Evolutionary conservation across 1,140 invertebrate species (phyloP).

Genomic region (Zophobas morio): DNA sequence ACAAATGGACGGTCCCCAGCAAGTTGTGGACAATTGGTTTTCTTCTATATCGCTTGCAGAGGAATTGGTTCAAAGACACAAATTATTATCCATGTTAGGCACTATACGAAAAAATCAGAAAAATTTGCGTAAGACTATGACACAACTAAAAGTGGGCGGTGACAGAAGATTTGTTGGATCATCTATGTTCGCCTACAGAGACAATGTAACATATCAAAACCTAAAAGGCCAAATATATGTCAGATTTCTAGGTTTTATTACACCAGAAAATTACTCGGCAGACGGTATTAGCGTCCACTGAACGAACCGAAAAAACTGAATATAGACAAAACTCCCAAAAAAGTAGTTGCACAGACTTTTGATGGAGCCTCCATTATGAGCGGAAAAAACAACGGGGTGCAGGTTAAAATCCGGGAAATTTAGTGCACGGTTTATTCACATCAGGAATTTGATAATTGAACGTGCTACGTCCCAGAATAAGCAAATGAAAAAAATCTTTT

Average conservation of each 20-base stretch:
- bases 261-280: background rate
- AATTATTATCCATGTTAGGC: constrained; percentile 61
- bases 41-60: constrained; percentile 52
- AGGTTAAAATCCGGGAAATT: constrained; percentile 1
- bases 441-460: constrained; percentile 52
- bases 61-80: constrained; percentile 61
- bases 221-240: constrained; percentile 4
- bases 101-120: constrained; percentile 54
- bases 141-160: background rate
- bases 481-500: constrained; percentile 19
- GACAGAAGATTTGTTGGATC: background rate
- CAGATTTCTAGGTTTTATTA: background rate
- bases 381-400: constrained; percentile 15
- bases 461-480: constrained; percentile 26
- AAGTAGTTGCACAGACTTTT: constrained; percentile 45
- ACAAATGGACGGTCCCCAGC: background rate
- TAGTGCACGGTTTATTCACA: constrained; percentile 54
- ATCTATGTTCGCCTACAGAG: background rate
- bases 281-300: background rate
- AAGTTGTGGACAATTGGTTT: constrained; percentile 65
- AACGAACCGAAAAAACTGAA: background rate
- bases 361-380: constrained; percentile 43
- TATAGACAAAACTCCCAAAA: constrained; percentile 19
- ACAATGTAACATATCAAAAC: background rate
- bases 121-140: background rate